phyloP scores from a whole-genome alignment of 2,888 invertebrate genomes.

The Oscheius myriophilus region DNA sequence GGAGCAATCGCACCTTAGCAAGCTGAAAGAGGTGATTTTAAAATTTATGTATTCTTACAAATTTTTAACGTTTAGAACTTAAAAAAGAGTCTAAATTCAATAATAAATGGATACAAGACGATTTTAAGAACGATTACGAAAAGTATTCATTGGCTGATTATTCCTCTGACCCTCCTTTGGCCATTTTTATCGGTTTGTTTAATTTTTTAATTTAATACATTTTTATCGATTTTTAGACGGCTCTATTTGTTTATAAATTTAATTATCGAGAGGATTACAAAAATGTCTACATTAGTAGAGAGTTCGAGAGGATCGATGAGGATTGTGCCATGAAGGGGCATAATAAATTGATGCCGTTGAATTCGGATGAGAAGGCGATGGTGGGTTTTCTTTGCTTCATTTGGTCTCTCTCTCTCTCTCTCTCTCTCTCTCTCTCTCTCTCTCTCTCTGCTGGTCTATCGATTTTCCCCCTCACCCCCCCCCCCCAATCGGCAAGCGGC shows the following conservation, averaged over 20 bases:
- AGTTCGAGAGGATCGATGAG: conserved; percentile 57
- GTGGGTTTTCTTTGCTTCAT: conserved; percentile 23
- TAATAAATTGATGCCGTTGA: conserved; percentile 54
- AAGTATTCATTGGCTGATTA: conserved; percentile 15
- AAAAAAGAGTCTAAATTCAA: conserved; percentile 8
- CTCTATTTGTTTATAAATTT: conserved; percentile 46
- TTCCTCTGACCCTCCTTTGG: conserved; percentile 24
- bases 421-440: neutral
- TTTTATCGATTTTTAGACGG: conserved; percentile 34
- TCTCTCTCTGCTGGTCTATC: too few relatives aligned
- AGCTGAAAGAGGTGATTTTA: neutral
- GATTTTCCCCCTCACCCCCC: too few relatives aligned
- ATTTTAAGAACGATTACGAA: neutral
- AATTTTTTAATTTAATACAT: neutral
- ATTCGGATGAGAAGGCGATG: conserved; percentile 41
- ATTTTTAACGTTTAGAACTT: conserved; percentile 13
- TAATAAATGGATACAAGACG: conserved; percentile 9
- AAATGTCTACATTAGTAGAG: conserved; percentile 53
- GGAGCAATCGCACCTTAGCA: neutral
- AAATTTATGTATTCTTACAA: too few relatives aligned
- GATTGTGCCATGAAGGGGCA: conserved; percentile 47
- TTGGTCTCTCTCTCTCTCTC: too few relatives aligned
- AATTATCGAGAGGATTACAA: conserved; percentile 53
- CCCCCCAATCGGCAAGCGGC: too few relatives aligned
- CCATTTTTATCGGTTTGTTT: conserved; percentile 27